Evolutionary conservation across 2,888 invertebrate genomes (phyloP), one percentile per base, ranked within the genome.

Genomic region (Drosophila ustulata): DNA sequence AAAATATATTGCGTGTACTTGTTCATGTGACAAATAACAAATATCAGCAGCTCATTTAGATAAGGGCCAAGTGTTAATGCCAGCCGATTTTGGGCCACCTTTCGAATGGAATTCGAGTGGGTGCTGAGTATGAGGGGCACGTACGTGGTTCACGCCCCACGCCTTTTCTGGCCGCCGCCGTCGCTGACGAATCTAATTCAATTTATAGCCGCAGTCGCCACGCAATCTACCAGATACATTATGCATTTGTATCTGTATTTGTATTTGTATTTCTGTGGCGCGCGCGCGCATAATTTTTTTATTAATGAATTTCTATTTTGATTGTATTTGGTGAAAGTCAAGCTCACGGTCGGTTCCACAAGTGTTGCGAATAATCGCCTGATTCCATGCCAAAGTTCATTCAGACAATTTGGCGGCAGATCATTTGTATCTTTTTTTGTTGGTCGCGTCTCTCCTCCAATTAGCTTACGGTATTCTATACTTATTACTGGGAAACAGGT

Each of bases 351-450:
- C 43, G 43, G 7, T 30, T 30, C 53, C 39, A 37, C 49, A 62
- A 68, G 25, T 46, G 51, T 8, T 41, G 30, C 69, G 65, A 50
- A 41, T 43, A 46, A 66, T 70, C 67, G 39, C 58, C 57, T 58
- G 76, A 41, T 70, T 58, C 28, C 25, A 59, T 74, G 71, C 70
- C 56, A 80, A 79, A 80, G 80, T 70, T 80, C 80, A 80, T 49
- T 30, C 56, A 69, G 51, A 73, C 73, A 66, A 58, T 66, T 66
- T 59, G 51, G 34, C 64, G 58, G 25, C 46, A n/a, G 34, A 28
- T 41, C 53, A 28, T 41, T 45, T 63, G 49, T 4, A 4, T 18
- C 18, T 18, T 30, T 30, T 28, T 30, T 28, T 3, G 50, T 32
- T 13, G 4, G 50, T 32, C n/a, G 43, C 23, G 53, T 30, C 49